Percentiles rank a stretch among this genome's conserved stretches.
These are phyloP conservation scores for Muscicapa adusta DNA, from an alignment of 2,113 vertebrate genomes.

Conservation along the genomic window DNA sequence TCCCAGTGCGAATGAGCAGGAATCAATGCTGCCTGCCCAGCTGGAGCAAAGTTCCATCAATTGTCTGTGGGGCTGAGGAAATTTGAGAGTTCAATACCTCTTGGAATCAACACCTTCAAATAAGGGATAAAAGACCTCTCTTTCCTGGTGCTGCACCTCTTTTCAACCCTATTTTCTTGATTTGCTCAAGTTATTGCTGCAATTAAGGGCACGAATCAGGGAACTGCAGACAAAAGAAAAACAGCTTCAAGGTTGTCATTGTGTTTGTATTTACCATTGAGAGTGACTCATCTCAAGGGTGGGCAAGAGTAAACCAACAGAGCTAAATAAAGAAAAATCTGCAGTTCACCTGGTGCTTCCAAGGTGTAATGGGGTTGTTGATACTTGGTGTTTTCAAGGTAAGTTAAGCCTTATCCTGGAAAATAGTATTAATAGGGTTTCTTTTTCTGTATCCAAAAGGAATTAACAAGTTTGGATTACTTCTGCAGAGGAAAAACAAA, in stretches of 20 bases:
- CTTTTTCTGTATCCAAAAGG: not conserved
- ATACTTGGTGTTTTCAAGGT: not conserved
- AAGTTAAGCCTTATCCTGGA: not conserved
- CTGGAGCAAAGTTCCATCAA: not conserved
- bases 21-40: not conserved
- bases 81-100: not conserved
- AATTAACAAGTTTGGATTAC: not conserved
- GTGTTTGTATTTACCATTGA: not conserved
- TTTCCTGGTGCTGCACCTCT: not conserved
- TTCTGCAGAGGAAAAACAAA: not conserved
- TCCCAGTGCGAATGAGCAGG: not conserved
- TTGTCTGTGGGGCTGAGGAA: not conserved
- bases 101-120: not conserved
- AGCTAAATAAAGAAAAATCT: not conserved
- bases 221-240: not conserved
- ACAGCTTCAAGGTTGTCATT: not conserved
- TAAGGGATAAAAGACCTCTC: not conserved
- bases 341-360: not conserved
- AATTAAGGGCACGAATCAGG: not conserved
- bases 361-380: not conserved
- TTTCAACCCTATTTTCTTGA: not conserved
- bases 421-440: not conserved
- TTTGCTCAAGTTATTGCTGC: not conserved
- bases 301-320: not conserved
- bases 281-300: not conserved